Conservation (phyloP, 23 tunicate genomes). For the Diplosoma virens region DNA sequence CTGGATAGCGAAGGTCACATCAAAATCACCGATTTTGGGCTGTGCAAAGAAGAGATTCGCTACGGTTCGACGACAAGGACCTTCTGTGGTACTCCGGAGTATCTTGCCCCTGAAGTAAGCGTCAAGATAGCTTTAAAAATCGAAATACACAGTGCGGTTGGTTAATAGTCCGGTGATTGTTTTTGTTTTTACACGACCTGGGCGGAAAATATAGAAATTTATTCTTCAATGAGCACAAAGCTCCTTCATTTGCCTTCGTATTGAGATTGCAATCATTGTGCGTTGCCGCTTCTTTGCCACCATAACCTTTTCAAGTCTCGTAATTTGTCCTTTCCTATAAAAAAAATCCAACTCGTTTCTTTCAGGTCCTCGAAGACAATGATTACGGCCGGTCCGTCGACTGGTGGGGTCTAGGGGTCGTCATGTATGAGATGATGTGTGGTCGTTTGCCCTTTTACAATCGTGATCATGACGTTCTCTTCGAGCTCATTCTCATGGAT, state of each 20-base stretch:
- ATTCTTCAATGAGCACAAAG: neutral
- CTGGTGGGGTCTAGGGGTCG: conserved; percentile 98
- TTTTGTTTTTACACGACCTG: too few species aligned
- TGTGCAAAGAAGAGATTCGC: conserved; percentile 83
- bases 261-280: neutral
- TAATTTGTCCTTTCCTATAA: neutral
- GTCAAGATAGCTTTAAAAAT: neutral
- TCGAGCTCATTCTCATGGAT: conserved; percentile 79
- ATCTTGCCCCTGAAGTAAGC: conserved; percentile 94
- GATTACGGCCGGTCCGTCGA: conserved; percentile 96
- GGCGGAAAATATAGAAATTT: neutral
- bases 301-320: neutral
- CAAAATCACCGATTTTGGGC: conserved; percentile 94
- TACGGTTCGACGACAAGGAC: conserved; percentile 72
- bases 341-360: neutral
- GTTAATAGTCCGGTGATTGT: neutral
- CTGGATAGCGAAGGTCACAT: conserved; percentile 98
- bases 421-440: conserved; percentile 98
- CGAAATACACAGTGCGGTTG: neutral
- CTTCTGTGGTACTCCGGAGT: conserved; percentile 98
- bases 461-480: conserved; percentile 81
- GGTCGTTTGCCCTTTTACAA: conserved; percentile 90
- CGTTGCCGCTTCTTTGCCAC: neutral
- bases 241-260: neutral
- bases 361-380: conserved; percentile 84